These are phyloP conservation scores for Andinoacara biseriatus DNA, from an alignment of 2,113 vertebrate genomes.

Conservation along the genomic window DNA sequence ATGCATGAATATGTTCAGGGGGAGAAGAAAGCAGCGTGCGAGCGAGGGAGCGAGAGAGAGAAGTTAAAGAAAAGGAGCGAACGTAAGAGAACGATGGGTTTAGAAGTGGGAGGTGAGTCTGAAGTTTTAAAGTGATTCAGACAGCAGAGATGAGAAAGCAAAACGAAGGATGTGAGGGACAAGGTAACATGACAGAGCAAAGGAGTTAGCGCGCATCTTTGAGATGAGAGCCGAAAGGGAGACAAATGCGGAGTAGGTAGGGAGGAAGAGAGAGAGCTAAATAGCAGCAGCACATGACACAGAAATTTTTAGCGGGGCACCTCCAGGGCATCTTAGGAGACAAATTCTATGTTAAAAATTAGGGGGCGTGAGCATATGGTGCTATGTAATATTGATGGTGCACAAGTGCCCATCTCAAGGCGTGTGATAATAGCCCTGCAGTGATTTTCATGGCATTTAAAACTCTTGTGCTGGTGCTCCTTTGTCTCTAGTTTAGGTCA, in stretches of 20 bases:
- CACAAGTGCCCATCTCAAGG: slow-evolving; percentile 38
- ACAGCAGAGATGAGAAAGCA: slow-evolving; percentile 17
- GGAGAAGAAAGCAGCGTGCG: not conserved
- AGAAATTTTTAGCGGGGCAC: slow-evolving; percentile 41
- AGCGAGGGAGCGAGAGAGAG: not conserved
- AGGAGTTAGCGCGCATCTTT: slow-evolving; percentile 26
- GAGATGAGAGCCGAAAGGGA: slow-evolving; percentile 45
- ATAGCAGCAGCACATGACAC: slow-evolving; percentile 46
- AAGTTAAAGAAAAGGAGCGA: not conserved
- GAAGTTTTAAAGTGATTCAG: slow-evolving; percentile 39
- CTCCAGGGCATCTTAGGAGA: slow-evolving; percentile 61
- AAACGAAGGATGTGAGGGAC: slow-evolving; percentile 17
- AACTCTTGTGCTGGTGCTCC: slow-evolving; percentile 21
- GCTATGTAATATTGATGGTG: slow-evolving; percentile 69
- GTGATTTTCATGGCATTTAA: slow-evolving; percentile 57
- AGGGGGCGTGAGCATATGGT: slow-evolving; percentile 58
- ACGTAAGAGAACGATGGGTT: slow-evolving; percentile 5
- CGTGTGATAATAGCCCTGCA: slow-evolving; percentile 38
- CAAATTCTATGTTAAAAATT: slow-evolving; percentile 49
- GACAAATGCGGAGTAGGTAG: not conserved
- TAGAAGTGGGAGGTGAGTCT: slow-evolving; percentile 11
- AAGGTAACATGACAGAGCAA: slow-evolving; percentile 37
- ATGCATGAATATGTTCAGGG: not conserved
- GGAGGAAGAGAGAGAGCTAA: slow-evolving; percentile 28
- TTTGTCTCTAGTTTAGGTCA: slow-evolving; percentile 24